Evolutionary conservation across 53 echinoderm and acorn worm species (phyloP).

Genomic region (Holothuria scabra): DNA sequence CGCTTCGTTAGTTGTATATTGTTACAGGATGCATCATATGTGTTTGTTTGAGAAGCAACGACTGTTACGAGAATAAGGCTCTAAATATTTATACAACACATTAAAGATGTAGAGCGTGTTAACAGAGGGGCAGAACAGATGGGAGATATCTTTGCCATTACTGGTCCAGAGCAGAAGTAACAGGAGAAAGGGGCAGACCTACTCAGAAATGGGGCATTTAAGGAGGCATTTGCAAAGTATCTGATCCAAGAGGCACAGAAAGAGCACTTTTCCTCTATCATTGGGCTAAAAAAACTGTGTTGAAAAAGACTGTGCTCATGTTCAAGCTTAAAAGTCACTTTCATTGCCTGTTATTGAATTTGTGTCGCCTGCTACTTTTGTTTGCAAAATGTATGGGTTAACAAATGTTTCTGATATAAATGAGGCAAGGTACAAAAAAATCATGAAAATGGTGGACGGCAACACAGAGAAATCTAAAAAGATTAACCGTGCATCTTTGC

Average conservation of each 20-base stretch:
- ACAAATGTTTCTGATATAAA: slow-evolving; percentile 13
- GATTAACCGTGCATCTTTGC: slow-evolving; percentile 52
- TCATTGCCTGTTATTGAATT: not conserved
- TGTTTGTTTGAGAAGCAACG: no score
- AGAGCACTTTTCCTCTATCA: slow-evolving; percentile 18
- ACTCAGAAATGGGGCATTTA: slow-evolving; percentile 35
- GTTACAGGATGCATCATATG: no score
- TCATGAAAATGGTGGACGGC: slow-evolving; percentile 29
- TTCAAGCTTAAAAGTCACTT: slow-evolving; percentile 24
- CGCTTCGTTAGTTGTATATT: no score
- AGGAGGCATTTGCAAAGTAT: slow-evolving; percentile 39
- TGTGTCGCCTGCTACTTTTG: slow-evolving; percentile 15
- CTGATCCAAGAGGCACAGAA: slow-evolving; percentile 10
- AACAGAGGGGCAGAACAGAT: slow-evolving; percentile 7
- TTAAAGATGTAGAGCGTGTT: slow-evolving; percentile 53
- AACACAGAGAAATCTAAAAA: slow-evolving; percentile 21
- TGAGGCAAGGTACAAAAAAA: slow-evolving; percentile 48
- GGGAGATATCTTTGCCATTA: slow-evolving; percentile 47
- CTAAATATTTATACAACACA: no score
- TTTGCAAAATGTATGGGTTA: slow-evolving; percentile 54
- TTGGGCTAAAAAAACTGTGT: slow-evolving; percentile 28
- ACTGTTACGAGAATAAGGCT: no score
- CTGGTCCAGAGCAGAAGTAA: slow-evolving; percentile 58
- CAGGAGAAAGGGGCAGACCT: slow-evolving; percentile 29
- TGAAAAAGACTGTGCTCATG: slow-evolving; percentile 32